Evolutionary conservation across 2,797 vertebrate species (phyloP), one percentile per base, ranked within the genome.

Genomic region (Podargus strigoides): DNA sequence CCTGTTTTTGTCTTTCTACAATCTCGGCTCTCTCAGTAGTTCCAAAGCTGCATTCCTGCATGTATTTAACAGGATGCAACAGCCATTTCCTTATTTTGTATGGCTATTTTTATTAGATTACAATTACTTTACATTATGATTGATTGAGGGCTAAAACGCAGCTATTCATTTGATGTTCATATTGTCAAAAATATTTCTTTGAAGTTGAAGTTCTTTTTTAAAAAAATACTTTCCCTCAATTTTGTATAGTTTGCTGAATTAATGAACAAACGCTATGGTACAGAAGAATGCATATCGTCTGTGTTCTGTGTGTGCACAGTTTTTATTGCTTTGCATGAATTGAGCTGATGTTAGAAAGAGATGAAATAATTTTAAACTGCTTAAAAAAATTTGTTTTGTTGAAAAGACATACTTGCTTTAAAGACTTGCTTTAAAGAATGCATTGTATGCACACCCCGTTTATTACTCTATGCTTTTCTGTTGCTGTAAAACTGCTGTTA

Each of bases 61-160:
- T 89, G 90, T 94, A 96, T 96, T 90, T 89, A 95, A 97, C 98
- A 98, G 98, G 98, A 98, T 97, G 97, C 97, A 96, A 95, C 81
- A 74, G 93, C 94, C 97, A 97, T 98, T 98, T 98, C 98, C 98
- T 97, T 88, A 97, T 96, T 98, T 97, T 98, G 97, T 97, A 95
- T 87, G 95, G 95, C 97, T 98, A 97, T 98, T 98, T 98, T 97
- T 96, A 97, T 97, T 96, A 97, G 97, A 95, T 96, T 96, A 96
- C 94, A 96, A 92, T 97, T 97, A 93, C 95, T 97, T 97, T 92
- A 94, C 89, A 20, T 72, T 68, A 63, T 93, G 96, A 97, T 85
- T 92, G 62, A 92, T 62, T 84, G 94, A 97, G 95, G 86, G 97
- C 97, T 98, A 97, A 97, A 85, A 28, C 90, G 93, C 93, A 93